Evolutionary conservation across 2,888 invertebrate species (phyloP).

Genomic region (Gasteruption jaculator): DNA sequence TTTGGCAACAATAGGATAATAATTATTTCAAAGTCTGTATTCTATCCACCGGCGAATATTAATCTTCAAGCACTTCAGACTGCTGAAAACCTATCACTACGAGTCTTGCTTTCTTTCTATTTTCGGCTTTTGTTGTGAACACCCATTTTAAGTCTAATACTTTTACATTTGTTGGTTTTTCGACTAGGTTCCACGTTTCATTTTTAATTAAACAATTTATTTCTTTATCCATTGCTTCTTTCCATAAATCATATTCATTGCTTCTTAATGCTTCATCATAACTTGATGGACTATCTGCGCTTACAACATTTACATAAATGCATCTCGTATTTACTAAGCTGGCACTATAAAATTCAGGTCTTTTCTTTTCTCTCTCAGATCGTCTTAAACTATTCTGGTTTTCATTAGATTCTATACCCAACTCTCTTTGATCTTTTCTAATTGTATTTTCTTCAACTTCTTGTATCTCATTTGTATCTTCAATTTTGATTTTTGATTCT

Average conservation of each 20-base stretch:
- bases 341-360: neutral
- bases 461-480: neutral
- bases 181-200: constrained; percentile 5
- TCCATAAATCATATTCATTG: constrained; percentile 9
- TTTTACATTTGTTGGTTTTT: neutral
- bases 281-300: neutral
- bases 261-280: no score
- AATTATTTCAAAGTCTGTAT: constrained; percentile 8
- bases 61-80: constrained; percentile 9
- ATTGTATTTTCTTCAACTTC: neutral
- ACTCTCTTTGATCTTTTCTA: neutral
- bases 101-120: neutral
- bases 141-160: constrained; percentile 7
- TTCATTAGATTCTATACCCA: no score
- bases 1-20: constrained; percentile 6
- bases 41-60: constrained; percentile 13
- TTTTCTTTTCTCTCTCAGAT: constrained; percentile 1
- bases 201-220: no score
- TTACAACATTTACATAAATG: constrained; percentile 6
- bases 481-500: no score
- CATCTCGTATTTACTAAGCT: neutral
- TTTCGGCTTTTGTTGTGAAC: neutral
- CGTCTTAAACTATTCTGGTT: neutral
- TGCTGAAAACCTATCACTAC: constrained; percentile 13
- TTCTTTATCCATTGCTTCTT: no score